Evolutionary conservation across 2,888 invertebrate species (phyloP), one percentile per base, ranked within the genome.

Genomic region (Nycteola revayana): DNA sequence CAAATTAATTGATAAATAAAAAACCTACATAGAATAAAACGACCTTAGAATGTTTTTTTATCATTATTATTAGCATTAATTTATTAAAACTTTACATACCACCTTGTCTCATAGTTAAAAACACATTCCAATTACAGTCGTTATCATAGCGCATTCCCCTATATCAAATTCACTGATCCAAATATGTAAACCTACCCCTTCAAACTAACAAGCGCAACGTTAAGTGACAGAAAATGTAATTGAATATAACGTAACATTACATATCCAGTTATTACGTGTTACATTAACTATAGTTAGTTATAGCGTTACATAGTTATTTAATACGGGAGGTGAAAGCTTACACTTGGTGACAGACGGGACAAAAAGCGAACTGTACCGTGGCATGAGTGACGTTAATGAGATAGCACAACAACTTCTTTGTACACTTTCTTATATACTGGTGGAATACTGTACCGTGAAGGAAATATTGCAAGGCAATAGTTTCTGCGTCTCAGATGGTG

Each of bases 361-460:
- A 55, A 58, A 55, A 55, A 35, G 28, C 36, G 35, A 37, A 37
- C 34, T 31, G 31, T 28, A 37, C 31, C 42, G 40, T 30, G 29
- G 38, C 39, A 54, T 49, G 55, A 55, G 59, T 59, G 55, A 59
- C 59, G 35, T 42, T 55, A 55, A 55, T 55, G 56, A 55, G 55
- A 59, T 55, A 41, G 39, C 36, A 28, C 56, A 50, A 35, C 59
- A 55, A 58, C 54, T 55, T 55, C 46, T 46, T 43, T 36, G 40
- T 58, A 46, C 50, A 31, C 50, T 34, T 37, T 32, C 50, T 49
- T 46, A 42, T 39, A 53, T 39, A 38, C 34, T 10, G 36, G n/a
- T n/a, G n/a, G n/a, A n/a, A n/a, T n/a, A n/a, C n/a, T n/a, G n/a
- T n/a, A n/a, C n/a, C n/a, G n/a, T n/a, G n/a, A n/a, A n/a, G n/a